Conservation (phyloP, 2,113 vertebrate genomes). For the Australoheros scitulus region DNA sequence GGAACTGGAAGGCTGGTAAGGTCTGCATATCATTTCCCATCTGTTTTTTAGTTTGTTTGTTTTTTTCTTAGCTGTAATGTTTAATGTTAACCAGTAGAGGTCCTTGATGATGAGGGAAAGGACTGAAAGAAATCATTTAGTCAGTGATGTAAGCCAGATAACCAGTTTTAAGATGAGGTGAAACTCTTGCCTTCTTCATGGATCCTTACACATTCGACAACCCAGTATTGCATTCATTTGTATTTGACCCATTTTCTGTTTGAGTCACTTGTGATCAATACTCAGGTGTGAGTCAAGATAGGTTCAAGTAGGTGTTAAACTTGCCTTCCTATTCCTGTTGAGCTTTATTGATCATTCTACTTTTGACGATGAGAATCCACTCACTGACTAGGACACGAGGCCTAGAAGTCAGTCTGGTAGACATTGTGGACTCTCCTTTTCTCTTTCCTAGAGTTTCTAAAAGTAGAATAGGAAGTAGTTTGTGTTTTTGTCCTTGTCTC, state of each 20-base stretch:
- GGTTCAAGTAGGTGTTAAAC: no score
- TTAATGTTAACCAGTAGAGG: constrained; percentile 28
- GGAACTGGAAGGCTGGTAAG: constrained; percentile 22
- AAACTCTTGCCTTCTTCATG: not conserved
- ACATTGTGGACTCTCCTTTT: not conserved
- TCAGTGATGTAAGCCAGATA: not conserved
- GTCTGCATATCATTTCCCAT: not conserved
- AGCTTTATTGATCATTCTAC: not conserved
- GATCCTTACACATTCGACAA: not conserved
- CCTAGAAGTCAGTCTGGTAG: not conserved
- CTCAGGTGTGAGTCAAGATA: not conserved
- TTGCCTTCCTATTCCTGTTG: not conserved
- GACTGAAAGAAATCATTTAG: not conserved
- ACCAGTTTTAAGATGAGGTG: not conserved
- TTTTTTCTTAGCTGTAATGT: not conserved
- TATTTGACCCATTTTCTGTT: not conserved
- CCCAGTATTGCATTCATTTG: not conserved
- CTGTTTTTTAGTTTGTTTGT: not conserved
- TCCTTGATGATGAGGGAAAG: not conserved
- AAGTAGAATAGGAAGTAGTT: not conserved
- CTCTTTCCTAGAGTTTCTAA: not conserved
- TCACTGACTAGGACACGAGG: no score
- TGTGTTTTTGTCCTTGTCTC: not conserved
- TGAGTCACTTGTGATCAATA: not conserved
- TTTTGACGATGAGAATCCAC: not conserved